Base-by-base conservation (phyloP, 2,797 vertebrate species). In the Pseudochaenichthys georgianus region DNA sequence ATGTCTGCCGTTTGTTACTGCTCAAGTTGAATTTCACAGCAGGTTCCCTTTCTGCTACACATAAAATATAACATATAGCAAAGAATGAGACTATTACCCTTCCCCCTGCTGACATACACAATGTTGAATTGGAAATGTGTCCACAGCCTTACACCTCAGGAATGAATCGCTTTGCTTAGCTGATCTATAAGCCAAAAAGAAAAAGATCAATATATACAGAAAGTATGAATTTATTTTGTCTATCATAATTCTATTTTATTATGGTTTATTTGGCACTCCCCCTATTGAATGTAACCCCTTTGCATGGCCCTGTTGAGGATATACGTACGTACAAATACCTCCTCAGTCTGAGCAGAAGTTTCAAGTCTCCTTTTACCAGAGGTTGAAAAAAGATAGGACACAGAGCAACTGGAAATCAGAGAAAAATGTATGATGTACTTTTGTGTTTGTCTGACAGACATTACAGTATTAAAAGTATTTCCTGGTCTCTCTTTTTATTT, bases 211-310 rank as follows among this genome's bases (percentile, higher is more conserved):
- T 88, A 78, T 92, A 78, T 78, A 88, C 70, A 79, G 74, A 88
- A 87, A 83, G 90, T 90, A 87, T 86, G 50, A 71, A 85, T 86
- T 89, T 93, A 93, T 94, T 93, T 94, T 90, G 84, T 88, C 86
- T 89, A 88, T 88, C 50, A 88, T 90, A 87, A 87, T 90, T 91
- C 87, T 94, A 91, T 93, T 94, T 94, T 94, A 92, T 86, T 93
- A 93, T 88, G 73, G 76, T 89, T 88, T 79, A 80, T 86, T 70
- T 90, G 81, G 87, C 85, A 82, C 82, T 74, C 82, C 74, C 83
- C 83, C 51, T 70, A 43, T 74, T 82, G 87, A 89, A 91, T 90
- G 89, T 88, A 89, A 86, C 53, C 81, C 64, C 50, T 65, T 78
- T 54, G 73, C 80, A 77, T 89, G 80, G 87, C 62, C 61, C 68